Evolutionary conservation across 2,797 vertebrate species (phyloP), one percentile per base, ranked within the genome.

Genomic region (Zonotrichia albicollis): DNA sequence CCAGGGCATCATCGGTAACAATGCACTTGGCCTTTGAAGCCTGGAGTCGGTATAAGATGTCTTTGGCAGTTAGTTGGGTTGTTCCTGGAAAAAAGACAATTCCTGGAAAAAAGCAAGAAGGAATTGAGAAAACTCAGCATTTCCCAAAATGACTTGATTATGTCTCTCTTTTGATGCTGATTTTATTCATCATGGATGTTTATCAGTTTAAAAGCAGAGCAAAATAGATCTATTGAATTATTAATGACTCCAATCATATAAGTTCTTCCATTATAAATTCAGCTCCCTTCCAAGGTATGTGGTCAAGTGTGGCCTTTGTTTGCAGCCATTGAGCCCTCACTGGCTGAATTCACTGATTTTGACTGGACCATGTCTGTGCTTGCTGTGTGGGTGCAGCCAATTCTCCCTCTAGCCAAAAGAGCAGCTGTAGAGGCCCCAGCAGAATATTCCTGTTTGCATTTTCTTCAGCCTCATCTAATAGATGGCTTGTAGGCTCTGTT

Each of bases 61-160:
- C 98, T 95, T 97, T 98, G 70, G 97, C 97, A 4, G 97, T 98
- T 76, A 99, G 92, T 74, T 98, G 98, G 64, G 97, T 94, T 40
- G 98, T 96, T 34, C 98, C 98, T 13, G 98, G 98, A 61, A 98
- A 97, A 62, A 98, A 74, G 75, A 98, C 88, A 5, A 96, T 84
- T 71, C 98, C 98, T 98, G 91, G 57, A 46, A 94, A 87, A 95
- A 50, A 91, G 12, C 9, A 86, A 68, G 6, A 53, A 51, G 32
- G 18, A 43, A 46, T 48, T 72, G 43, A 83, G 51, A 73, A n/a
- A 79, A 89, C 4, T 36, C 58, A 81, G 38, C 32, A 61, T 34
- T 90, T 74, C 14, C 53, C 36, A 61, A 82, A 82, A 58, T 7
- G 2, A 62, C 32, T 45, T 18, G 21, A 9, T 51, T 5, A 2